Evolutionary conservation across 2,888 invertebrate genomes (phyloP).

Genomic region (Antheraea assamensis): DNA sequence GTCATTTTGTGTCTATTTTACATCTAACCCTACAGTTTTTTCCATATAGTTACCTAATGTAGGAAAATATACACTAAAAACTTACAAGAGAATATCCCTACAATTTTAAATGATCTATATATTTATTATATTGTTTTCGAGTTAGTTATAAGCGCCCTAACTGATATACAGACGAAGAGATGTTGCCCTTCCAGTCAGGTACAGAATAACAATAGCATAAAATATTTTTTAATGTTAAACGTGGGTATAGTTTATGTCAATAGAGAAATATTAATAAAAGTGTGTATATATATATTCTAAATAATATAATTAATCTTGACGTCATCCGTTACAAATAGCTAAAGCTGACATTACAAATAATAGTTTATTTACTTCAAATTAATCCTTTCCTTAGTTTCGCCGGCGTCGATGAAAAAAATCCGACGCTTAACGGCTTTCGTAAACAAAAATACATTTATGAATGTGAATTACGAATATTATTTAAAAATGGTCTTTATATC

Average conservation of each 20-base stretch:
- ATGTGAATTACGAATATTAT: conserved; percentile 12
- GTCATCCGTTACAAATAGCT: conserved; percentile 9
- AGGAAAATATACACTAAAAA: too few relatives aligned
- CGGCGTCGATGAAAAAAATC: conserved; percentile 65
- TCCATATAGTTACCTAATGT: too few relatives aligned
- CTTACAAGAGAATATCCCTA: too few relatives aligned
- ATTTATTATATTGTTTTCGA: too few relatives aligned
- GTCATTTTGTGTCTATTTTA: too few relatives aligned
- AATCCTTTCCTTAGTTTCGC: conserved; percentile 77
- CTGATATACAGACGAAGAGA: too few relatives aligned
- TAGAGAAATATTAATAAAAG: background rate
- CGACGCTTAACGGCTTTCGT: conserved; percentile 57
- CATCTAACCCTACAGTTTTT: too few relatives aligned
- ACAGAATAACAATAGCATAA: background rate
- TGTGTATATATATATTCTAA: background rate
- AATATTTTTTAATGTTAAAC: background rate
- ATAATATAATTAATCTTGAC: background rate
- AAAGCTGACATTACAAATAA: conserved; percentile 48
- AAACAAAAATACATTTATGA: conserved; percentile 31
- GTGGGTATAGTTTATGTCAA: background rate
- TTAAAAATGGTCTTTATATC: conserved; percentile 38
- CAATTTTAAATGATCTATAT: too few relatives aligned
- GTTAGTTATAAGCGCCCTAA: too few relatives aligned
- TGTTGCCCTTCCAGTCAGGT: too few relatives aligned
- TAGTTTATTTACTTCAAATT: conserved; percentile 74